Percentiles rank a stretch among this genome's conserved stretches.
Conservation (phyloP, 2,888 invertebrate genomes). For the Trilocha varians region DNA sequence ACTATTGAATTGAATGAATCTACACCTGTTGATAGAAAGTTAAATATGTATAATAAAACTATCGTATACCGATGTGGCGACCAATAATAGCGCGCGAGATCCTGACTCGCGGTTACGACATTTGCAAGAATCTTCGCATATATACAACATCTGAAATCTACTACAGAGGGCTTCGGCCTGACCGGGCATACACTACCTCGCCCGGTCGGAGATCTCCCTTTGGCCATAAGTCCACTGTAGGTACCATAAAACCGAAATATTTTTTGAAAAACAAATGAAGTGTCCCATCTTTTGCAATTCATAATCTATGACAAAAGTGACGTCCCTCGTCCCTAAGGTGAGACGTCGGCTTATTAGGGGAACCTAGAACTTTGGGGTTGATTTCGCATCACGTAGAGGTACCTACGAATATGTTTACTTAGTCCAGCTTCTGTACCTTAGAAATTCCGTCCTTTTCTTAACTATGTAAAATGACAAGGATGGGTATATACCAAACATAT, state of each 20-base stretch:
- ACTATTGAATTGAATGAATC: neutral
- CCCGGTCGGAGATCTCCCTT: too few species aligned
- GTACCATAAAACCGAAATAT: too few species aligned
- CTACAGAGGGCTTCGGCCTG: too few species aligned
- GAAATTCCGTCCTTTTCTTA: neutral
- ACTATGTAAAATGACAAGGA: constrained; percentile 24
- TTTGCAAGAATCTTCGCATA: too few species aligned
- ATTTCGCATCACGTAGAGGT: constrained; percentile 49
- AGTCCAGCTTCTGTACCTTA: constrained; percentile 33
- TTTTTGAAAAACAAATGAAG: neutral
- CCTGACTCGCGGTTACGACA: too few species aligned
- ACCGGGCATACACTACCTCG: too few species aligned
- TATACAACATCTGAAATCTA: too few species aligned
- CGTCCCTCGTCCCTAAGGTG: constrained; percentile 54
- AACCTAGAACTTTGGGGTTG: constrained; percentile 68
- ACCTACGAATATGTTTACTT: constrained; percentile 56
- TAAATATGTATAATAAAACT: too few species aligned
- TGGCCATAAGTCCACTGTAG: too few species aligned
- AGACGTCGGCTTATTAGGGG: constrained; percentile 68
- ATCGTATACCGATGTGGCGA: too few species aligned
- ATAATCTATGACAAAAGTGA: constrained; percentile 32
- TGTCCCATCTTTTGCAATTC: neutral
- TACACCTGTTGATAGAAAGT: neutral
- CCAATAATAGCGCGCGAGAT: too few species aligned
- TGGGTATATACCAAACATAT: constrained; percentile 28